phyloP scores from a whole-genome alignment of 2,113 vertebrate genomes.

The Lycocorax pyrrhopterus region DNA sequence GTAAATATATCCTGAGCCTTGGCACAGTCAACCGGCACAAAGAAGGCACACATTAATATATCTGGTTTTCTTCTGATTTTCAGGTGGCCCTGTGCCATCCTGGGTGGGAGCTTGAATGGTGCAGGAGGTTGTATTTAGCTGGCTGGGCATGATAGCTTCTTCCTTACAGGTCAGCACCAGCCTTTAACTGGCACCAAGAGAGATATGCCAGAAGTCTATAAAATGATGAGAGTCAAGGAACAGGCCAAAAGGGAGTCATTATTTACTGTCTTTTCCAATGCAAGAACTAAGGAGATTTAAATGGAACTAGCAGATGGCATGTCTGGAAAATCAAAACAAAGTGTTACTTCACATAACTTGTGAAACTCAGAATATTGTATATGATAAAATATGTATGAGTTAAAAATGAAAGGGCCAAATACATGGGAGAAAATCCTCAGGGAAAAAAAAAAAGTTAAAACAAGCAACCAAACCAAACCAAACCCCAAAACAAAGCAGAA shows the following conservation, averaged over 20 bases:
- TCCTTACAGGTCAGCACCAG: not conserved
- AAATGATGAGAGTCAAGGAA: not conserved
- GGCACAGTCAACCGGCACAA: not conserved
- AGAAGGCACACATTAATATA: not conserved
- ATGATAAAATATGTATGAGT: not conserved
- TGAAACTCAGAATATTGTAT: not conserved
- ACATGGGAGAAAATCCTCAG: not conserved
- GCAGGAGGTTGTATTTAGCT: not conserved
- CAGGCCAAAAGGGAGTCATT: not conserved
- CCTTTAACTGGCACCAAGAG: not conserved
- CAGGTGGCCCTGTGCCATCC: not conserved
- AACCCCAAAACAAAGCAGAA: not conserved
- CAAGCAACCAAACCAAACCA: not conserved
- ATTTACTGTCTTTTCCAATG: not conserved
- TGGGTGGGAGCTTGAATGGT: rapidly evolving
- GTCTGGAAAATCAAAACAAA: not conserved
- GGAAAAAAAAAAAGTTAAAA: not conserved
- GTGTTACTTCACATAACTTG: not conserved
- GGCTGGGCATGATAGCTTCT: not conserved
- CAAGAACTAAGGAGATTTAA: not conserved
- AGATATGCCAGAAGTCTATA: not conserved
- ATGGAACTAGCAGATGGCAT: not conserved
- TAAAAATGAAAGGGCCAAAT: not conserved
- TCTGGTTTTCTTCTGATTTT: not conserved
- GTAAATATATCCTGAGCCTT: not conserved